Evolutionary conservation across 2,888 invertebrate species (phyloP).

Genomic region (Tenthredo scrophulariae): DNA sequence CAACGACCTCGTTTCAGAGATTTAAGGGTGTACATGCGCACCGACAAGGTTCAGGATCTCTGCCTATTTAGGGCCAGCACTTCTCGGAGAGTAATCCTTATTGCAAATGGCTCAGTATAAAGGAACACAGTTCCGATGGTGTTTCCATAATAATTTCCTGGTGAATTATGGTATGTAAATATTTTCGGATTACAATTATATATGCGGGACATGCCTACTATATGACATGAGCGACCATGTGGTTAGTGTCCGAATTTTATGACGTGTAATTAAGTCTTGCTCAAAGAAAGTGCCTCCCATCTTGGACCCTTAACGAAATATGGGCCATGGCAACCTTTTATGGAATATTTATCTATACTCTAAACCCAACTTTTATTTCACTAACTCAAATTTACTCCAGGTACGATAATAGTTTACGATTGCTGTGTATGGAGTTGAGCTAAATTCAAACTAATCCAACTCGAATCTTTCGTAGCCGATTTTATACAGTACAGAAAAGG

Average conservation of each 20-base stretch:
- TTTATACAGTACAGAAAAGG: not conserved
- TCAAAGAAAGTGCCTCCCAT: not conserved
- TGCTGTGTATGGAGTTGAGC: not conserved
- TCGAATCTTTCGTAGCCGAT: constrained; percentile 13
- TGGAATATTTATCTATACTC: constrained; percentile 15
- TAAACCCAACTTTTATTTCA: constrained; percentile 21
- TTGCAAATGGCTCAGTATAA: no score
- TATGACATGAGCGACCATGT: not conserved
- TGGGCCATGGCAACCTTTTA: constrained; percentile 29
- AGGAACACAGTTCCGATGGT: not conserved
- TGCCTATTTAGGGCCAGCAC: not conserved
- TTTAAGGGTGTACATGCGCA: not conserved
- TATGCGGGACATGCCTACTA: no score
- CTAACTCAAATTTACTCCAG: constrained; percentile 18
- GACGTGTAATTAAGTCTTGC: not conserved
- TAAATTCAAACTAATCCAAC: not conserved
- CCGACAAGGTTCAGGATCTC: not conserved
- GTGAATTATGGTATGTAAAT: not conserved
- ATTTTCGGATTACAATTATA: not conserved
- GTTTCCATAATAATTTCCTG: not conserved
- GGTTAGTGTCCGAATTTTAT: not conserved
- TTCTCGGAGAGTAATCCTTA: not conserved
- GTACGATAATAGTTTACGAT: constrained; percentile 34
- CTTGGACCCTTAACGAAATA: not conserved
- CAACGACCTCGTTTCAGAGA: constrained; percentile 37